These are phyloP conservation scores for Zele albiditarsus DNA, from an alignment of 2,888 invertebrate species.

Conservation along the genomic window DNA sequence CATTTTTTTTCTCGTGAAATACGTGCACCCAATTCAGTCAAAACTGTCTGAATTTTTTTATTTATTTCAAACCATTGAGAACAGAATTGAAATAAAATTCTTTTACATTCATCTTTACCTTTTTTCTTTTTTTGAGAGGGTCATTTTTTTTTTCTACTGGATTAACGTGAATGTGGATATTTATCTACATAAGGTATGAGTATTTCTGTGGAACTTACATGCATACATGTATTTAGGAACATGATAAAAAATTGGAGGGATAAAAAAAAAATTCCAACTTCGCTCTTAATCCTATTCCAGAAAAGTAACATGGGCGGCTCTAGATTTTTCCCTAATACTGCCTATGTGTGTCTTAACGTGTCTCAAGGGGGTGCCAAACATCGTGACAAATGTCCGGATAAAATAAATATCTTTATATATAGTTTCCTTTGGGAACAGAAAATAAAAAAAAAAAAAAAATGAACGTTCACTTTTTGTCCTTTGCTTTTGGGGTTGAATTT, in stretches of 20 bases:
- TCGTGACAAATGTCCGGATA: slow-evolving; percentile 28
- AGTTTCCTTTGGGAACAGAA: not conserved
- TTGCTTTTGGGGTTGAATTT: not conserved
- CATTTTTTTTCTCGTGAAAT: not conserved
- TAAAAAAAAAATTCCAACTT: slow-evolving; percentile 10
- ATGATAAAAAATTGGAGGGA: slow-evolving; percentile 15
- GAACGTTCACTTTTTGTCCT: not conserved
- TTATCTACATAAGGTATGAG: not conserved
- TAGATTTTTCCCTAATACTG: not conserved
- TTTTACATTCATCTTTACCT: not conserved
- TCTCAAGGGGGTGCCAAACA: slow-evolving; percentile 14
- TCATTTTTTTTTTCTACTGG: not conserved
- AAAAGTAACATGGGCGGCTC: not conserved
- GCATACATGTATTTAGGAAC: not conserved
- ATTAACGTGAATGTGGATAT: not conserved
- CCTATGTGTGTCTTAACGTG: slow-evolving; percentile 5
- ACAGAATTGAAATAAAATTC: not conserved
- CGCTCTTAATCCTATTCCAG: slow-evolving; percentile 15
- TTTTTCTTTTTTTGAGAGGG: not conserved
- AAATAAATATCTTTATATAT: slow-evolving; percentile 21
- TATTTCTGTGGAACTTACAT: not conserved
- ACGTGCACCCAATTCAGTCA: not conserved
- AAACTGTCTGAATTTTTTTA: not conserved
- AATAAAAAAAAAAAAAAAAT: not conserved
- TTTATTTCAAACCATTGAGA: not conserved